Evolutionary conservation across 2,113 vertebrate species (phyloP).

Genomic region (Delphinus delphis): DNA sequence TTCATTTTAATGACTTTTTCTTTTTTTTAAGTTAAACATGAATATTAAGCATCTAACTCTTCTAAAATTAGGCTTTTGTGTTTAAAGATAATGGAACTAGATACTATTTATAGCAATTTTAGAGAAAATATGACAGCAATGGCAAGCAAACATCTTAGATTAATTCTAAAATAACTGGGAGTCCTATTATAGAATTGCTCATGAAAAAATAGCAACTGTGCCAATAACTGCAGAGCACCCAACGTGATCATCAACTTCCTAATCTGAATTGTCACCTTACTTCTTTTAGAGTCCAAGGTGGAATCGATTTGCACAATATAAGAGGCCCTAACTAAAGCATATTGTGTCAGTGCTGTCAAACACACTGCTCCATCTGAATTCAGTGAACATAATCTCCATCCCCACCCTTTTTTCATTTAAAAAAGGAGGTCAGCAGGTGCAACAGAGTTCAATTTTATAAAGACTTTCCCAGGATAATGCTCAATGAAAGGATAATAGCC

Average conservation of each 20-base stretch:
- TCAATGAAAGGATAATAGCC: conserved; percentile 69
- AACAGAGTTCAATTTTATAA: conserved; percentile 66
- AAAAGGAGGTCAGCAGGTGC: conserved; percentile 65
- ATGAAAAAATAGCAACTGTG: conserved; percentile 8
- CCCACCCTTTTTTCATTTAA: conserved; percentile 17
- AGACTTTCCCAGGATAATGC: conserved; percentile 67
- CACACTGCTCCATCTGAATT: conserved; percentile 40
- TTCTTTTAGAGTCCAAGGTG: conserved; percentile 42
- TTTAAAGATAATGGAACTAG: conserved; percentile 12
- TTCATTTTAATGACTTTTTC: not conserved
- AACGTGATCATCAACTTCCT: not conserved
- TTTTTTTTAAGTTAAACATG: not conserved
- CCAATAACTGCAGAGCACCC: not conserved
- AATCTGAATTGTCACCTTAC: conserved; percentile 24
- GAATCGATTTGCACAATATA: conserved; percentile 42
- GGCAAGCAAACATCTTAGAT: conserved; percentile 44
- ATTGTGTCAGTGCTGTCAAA: not conserved
- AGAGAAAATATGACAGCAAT: not conserved
- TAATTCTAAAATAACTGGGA: conserved; percentile 29
- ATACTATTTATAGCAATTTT: conserved; percentile 8
- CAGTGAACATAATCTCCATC: conserved; percentile 10
- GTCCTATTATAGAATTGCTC: not conserved
- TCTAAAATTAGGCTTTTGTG: conserved; percentile 31
- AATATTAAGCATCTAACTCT: conserved; percentile 43
- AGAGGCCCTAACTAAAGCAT: conserved; percentile 49